Base-by-base conservation (phyloP, 2,113 vertebrate species). In the Lamprotornis superbus region DNA sequence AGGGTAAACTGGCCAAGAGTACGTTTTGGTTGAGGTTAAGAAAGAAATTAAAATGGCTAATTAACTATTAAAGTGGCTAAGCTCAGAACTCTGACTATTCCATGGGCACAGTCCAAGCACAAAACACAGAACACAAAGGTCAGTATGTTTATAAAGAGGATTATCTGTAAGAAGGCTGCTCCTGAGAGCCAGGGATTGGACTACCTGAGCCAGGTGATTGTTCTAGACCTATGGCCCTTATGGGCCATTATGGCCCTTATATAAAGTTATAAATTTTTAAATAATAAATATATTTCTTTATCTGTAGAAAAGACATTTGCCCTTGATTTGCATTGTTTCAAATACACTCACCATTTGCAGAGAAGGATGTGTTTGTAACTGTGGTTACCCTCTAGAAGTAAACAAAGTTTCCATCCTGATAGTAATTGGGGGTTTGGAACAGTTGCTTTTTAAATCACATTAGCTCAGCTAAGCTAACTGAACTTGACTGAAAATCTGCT, bases 91-190 rank as follows among this genome's bases (percentile, higher is more conserved):
- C n/a, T 56, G 70, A 33, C 16, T 22, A 10, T 21, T 65, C 16
- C 19, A 20, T 0, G 1, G 40, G 22, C 83, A 28, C 49, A 53
- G 17, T 7, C 0, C 0, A 27, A 49, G n/a, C 0, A 5, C 23
- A 70, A 80, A 94, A 56, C 44, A 13, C 4, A 81, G n/a, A 76
- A 88, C 46, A 46, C 25, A 13, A 60, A 89, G 27, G 13, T 74
- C 13, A 11, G 5, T 63, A 33, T 42, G 0, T 61, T 92, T 65
- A 42, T 70, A 46, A 79, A 90, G 61, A 35, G 14, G 11, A 37
- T 69, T 83, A 33, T 40, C 60, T 63, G 5, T 35, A 76, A 52
- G 15, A 73, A 80, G 33, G 24, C 18, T 79, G 39, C 17, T 87
- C 46, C n/a, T 35, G 63, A 59, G 39, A 68, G 11, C 27, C 23